phyloP scores from a whole-genome alignment of 2,797 vertebrate species.

The Gymnopithys bicolor region DNA sequence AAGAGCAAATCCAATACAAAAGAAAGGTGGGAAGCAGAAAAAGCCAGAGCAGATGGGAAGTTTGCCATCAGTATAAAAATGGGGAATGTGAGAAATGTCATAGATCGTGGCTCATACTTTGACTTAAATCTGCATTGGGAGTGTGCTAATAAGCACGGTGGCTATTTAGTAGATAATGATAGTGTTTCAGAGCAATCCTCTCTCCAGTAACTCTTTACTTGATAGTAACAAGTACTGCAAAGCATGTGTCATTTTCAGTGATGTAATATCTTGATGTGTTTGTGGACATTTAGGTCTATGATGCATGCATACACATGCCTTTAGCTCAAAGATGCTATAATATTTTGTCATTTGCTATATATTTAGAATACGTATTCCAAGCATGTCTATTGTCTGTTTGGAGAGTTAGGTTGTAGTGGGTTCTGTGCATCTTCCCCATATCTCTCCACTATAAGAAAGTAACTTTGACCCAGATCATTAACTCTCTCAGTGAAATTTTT shows the following conservation, averaged over 20 bases:
- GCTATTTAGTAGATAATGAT: not conserved
- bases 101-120: not conserved
- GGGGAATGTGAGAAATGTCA: accelerated
- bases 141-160: not conserved
- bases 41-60: not conserved
- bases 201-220: not conserved
- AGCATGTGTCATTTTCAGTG: not conserved
- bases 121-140: not conserved
- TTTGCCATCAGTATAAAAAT: not conserved
- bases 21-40: not conserved
- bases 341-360: not conserved
- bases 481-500: not conserved
- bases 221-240: not conserved
- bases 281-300: not conserved
- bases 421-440: not conserved
- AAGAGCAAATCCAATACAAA: not conserved
- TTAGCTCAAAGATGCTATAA: not conserved
- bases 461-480: not conserved
- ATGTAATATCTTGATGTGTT: not conserved
- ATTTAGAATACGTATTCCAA: not conserved
- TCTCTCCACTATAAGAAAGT: not conserved
- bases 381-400: not conserved
- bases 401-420: not conserved
- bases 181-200: not conserved
- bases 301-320: accelerated